Conservation (phyloP, 2,113 vertebrate species). For the Forbesichthys papilliferus region DNA sequence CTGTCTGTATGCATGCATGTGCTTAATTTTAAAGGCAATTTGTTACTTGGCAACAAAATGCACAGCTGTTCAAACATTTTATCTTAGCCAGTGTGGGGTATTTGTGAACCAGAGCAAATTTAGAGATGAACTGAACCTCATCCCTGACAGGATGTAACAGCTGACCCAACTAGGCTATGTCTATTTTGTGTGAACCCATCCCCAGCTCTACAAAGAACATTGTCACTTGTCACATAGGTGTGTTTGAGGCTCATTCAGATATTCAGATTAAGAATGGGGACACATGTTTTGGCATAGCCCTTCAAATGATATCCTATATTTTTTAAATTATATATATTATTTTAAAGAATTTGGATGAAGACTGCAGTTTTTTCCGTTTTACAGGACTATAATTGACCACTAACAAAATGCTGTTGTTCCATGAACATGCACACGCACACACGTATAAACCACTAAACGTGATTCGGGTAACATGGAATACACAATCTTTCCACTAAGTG, state of each 20-base stretch:
- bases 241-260: not conserved
- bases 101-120: constrained; percentile 63
- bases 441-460: not conserved
- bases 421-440: not conserved
- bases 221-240: not conserved
- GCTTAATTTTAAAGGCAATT: constrained; percentile 26
- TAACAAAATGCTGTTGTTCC: not conserved
- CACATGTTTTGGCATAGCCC: too few relatives aligned
- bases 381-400: not conserved
- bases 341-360: too few relatives aligned
- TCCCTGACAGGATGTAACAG: constrained; percentile 49
- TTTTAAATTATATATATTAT: too few relatives aligned
- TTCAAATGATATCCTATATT: too few relatives aligned
- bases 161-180: constrained; percentile 27
- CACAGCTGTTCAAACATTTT: constrained; percentile 72
- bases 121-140: constrained; percentile 20
- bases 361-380: not conserved
- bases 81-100: constrained; percentile 35
- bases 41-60: constrained; percentile 48
- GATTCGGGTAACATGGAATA: constrained; percentile 9
- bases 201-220: not conserved
- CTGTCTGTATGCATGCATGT: constrained; percentile 36
- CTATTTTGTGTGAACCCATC: constrained; percentile 1
- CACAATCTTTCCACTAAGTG: constrained; percentile 21
- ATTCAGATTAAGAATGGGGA: too few relatives aligned